Conservation (phyloP, 1,140 invertebrate species). For the Caenorhabditis briggsae region DNA sequence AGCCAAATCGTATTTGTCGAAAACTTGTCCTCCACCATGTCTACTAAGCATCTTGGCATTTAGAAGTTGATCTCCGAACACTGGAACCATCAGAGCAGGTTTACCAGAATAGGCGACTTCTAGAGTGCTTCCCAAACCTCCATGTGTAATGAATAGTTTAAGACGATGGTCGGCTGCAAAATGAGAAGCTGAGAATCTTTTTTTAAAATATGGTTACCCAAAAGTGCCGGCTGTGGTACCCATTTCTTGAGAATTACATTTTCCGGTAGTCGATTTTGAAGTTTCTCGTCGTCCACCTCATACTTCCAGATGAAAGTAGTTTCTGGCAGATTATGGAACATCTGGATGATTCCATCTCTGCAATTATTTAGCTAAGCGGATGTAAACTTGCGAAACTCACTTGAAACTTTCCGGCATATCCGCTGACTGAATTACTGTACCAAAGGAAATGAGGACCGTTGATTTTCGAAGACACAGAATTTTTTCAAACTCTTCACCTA, state of each 20-base stretch:
- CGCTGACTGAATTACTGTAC: constrained; percentile 58
- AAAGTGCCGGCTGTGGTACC: constrained; percentile 54
- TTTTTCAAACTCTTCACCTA: constrained; percentile 32
- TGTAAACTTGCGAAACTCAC: not conserved
- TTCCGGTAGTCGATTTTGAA: not conserved
- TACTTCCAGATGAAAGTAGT: constrained; percentile 37
- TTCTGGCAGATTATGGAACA: constrained; percentile 26
- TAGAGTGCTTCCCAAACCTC: constrained; percentile 66
- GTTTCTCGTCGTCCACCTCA: constrained; percentile 1
- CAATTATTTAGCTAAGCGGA: not conserved
- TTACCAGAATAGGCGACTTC: constrained; percentile 68
- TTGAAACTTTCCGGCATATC: constrained; percentile 29
- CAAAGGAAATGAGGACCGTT: constrained; percentile 64
- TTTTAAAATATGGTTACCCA: not conserved
- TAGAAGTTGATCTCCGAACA: constrained; percentile 68
- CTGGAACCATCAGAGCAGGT: constrained; percentile 68
- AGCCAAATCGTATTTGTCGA: constrained; percentile 61
- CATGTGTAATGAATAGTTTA: constrained; percentile 70
- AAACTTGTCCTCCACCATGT: constrained; percentile 54
- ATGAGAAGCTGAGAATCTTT: not conserved
- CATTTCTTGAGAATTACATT: constrained; percentile 26
- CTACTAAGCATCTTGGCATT: constrained; percentile 63
- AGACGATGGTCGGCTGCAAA: constrained; percentile 68
- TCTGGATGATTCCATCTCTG: constrained; percentile 48
- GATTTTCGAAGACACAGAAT: constrained; percentile 51